Conservation (phyloP, 2,797 vertebrate species). For the Salmo trutta region DNA sequence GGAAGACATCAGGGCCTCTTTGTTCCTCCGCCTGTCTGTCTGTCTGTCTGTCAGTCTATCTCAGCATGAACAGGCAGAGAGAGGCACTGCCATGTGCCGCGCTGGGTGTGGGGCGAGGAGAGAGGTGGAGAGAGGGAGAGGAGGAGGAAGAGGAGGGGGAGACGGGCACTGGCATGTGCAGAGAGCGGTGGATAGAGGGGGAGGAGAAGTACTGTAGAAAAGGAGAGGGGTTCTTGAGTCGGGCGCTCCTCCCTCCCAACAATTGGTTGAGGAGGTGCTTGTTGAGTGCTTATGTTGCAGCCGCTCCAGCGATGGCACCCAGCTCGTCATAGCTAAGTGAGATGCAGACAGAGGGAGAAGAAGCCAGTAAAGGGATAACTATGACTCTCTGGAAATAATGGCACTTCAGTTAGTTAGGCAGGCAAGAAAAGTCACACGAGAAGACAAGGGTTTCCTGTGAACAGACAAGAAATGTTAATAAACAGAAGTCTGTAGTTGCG, state of each 20-base stretch:
- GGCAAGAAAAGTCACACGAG: constrained; percentile 29
- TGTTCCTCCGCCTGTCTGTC: constrained; percentile 42
- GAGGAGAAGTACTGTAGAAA: not conserved
- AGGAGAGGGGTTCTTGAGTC: constrained; percentile 38
- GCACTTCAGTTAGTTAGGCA: constrained; percentile 24
- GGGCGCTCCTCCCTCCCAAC: constrained; percentile 32
- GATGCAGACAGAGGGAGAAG: not conserved
- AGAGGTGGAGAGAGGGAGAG: constrained; percentile 24
- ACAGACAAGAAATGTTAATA: constrained; percentile 35
- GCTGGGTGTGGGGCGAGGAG: constrained; percentile 9
- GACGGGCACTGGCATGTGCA: not conserved
- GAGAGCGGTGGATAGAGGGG: not conserved
- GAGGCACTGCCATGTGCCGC: constrained; percentile 26
- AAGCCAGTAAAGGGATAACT: not conserved
- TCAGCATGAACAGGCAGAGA: constrained; percentile 37
- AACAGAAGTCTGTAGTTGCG: constrained; percentile 40
- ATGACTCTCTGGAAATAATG: constrained; percentile 55
- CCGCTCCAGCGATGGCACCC: constrained; percentile 43
- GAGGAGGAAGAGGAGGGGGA: constrained; percentile 14
- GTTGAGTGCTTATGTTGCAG: constrained; percentile 47
- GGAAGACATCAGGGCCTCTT: constrained; percentile 66
- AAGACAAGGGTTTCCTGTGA: constrained; percentile 40
- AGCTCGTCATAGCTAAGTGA: constrained; percentile 31
- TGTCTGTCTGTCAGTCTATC: constrained; percentile 33
- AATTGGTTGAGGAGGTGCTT: constrained; percentile 45